A percentile compares a stretch with the other conserved stretches of the same genome.
phyloP scores from a whole-genome alignment of 2,888 invertebrate species.

The Thymelicus acteon region DNA sequence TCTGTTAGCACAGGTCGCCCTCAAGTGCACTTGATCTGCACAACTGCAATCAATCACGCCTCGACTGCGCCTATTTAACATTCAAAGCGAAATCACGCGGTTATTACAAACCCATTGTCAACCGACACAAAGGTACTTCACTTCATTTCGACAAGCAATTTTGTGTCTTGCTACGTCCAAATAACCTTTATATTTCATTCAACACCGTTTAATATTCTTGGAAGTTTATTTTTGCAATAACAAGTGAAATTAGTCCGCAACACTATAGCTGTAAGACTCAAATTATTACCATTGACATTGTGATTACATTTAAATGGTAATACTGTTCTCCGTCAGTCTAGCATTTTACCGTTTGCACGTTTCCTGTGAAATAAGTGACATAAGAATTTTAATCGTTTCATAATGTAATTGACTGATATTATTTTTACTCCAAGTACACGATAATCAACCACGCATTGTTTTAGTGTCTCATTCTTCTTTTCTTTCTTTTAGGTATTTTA shows the following conservation, averaged over 20 bases:
- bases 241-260: constrained; percentile 1
- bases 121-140: constrained; percentile 20
- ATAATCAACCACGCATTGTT: too few relatives aligned
- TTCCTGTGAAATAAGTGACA: background rate
- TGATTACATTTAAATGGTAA: background rate
- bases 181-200: constrained; percentile 11
- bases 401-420: too few relatives aligned
- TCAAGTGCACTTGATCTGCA: constrained; percentile 18
- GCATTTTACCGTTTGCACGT: background rate
- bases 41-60: constrained; percentile 32
- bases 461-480: too few relatives aligned
- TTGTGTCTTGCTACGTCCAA: constrained; percentile 2
- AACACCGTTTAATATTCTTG: background rate
- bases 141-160: background rate
- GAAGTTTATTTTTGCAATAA: background rate
- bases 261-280: background rate
- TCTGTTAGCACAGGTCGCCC: background rate
- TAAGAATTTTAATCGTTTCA: background rate
- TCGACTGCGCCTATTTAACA: constrained; percentile 29
- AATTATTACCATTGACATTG: background rate
- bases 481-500: too few relatives aligned
- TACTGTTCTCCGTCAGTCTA: background rate
- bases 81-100: constrained; percentile 35
- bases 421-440: too few relatives aligned
- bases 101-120: constrained; percentile 31